These are phyloP conservation scores for Pteria penguin DNA, from an alignment of 2,888 invertebrate genomes.

Conservation along the genomic window DNA sequence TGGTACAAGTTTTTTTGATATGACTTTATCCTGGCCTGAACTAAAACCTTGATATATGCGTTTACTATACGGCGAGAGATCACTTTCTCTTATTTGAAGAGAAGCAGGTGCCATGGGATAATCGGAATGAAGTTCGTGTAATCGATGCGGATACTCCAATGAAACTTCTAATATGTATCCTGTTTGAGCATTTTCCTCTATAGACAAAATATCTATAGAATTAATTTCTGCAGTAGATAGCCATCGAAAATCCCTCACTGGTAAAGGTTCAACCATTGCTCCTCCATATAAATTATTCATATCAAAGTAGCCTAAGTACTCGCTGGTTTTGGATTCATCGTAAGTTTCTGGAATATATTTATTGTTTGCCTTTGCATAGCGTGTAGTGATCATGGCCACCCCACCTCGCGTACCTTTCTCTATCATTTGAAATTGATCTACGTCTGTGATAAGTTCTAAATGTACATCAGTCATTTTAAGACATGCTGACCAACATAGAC, in stretches of 20 bases:
- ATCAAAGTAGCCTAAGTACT: conserved; percentile 13
- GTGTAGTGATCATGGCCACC: conserved; percentile 13
- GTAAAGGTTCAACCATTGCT: conserved; percentile 12
- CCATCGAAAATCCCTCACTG: conserved; percentile 7
- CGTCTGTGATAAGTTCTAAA: conserved; percentile 30
- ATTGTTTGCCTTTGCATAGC: conserved; percentile 31
- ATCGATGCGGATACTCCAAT: conserved; percentile 2
- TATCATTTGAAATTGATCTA: conserved; percentile 45
- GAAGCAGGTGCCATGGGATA: background rate
- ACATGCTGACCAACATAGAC: too few species aligned
- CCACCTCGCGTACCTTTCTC: conserved; percentile 59
- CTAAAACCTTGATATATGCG: background rate
- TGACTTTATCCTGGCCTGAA: background rate
- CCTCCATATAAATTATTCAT: conserved; percentile 24
- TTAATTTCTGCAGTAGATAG: background rate
- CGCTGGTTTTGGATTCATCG: background rate
- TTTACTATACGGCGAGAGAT: background rate
- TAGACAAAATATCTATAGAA: background rate
- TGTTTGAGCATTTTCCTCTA: background rate
- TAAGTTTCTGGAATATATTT: conserved; percentile 6
- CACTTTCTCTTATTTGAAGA: background rate
- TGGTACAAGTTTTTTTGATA: conserved; percentile 7
- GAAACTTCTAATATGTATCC: conserved; percentile 9
- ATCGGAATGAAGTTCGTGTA: background rate
- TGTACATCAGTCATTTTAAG: too few species aligned